Percentiles rank a stretch among this genome's conserved stretches.
phyloP scores from a whole-genome alignment of 2,888 invertebrate species.

The Sphinx pinastri region DNA sequence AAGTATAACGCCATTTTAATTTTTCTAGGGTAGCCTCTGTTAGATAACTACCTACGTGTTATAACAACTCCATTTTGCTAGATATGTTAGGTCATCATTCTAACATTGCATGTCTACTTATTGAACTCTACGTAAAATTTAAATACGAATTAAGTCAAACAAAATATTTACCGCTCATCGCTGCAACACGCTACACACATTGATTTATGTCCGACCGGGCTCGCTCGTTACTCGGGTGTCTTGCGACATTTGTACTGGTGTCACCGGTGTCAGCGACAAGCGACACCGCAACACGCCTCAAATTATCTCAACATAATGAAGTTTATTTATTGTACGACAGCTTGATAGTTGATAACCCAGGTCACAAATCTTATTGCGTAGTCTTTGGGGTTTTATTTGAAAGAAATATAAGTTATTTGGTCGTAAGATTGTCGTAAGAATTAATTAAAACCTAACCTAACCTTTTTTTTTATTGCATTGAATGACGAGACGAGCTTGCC shows the following conservation, averaged over 20 bases:
- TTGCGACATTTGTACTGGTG: slow-evolving; percentile 57
- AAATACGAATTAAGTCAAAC: background rate
- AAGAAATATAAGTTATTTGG: too few relatives aligned
- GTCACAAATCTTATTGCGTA: background rate
- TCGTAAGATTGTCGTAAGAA: too few relatives aligned
- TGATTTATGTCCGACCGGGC: slow-evolving; percentile 53
- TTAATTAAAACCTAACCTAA: too few relatives aligned
- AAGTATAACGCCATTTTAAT: too few relatives aligned
- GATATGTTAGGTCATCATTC: too few relatives aligned
- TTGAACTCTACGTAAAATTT: too few relatives aligned
- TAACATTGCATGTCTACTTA: too few relatives aligned
- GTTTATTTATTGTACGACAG: slow-evolving; percentile 14
- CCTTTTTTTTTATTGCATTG: too few relatives aligned
- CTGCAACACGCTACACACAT: background rate
- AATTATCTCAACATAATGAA: slow-evolving; percentile 47
- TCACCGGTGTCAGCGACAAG: slow-evolving; percentile 43
- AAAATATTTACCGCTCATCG: background rate
- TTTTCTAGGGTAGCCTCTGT: too few relatives aligned
- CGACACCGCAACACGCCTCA: slow-evolving; percentile 35
- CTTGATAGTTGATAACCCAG: slow-evolving; percentile 1
- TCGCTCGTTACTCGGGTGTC: slow-evolving; percentile 46
- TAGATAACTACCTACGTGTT: too few relatives aligned
- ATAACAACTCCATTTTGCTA: too few relatives aligned
- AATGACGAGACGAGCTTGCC: too few relatives aligned
- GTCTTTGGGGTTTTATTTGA: background rate